phyloP scores from a whole-genome alignment of 2,888 invertebrate species.

The Nymphalis polychloros region DNA sequence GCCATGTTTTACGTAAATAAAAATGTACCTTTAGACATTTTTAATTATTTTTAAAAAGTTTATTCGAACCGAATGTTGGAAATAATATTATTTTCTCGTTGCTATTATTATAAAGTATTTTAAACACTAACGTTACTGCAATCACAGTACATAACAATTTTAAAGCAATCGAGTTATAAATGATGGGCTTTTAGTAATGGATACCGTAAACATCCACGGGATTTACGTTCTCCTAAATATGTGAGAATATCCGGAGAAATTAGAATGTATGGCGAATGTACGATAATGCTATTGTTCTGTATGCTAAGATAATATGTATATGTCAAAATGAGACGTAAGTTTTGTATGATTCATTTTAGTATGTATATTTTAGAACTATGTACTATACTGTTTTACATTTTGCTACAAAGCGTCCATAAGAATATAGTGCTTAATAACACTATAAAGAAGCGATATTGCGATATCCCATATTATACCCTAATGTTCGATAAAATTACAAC shows the following conservation, averaged over 20 bases:
- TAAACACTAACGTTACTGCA: background rate
- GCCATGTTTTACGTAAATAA: background rate
- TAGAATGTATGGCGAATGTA: constrained; percentile 5
- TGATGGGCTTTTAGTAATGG: background rate
- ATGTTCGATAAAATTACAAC: no score
- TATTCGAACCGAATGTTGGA: background rate
- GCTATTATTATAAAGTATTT: background rate
- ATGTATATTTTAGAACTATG: background rate
- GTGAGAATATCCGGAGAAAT: constrained; percentile 16
- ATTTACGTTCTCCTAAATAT: constrained; percentile 19
- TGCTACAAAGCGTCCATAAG: no score
- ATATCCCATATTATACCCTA: no score
- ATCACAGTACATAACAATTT: background rate
- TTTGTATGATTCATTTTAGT: background rate
- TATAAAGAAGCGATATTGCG: no score
- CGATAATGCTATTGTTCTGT: background rate
- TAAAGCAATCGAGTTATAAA: constrained; percentile 2
- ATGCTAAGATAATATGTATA: background rate
- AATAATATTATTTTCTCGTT: background rate
- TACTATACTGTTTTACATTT: background rate
- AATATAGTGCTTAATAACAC: no score
- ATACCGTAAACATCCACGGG: constrained; percentile 13
- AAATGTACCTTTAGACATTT: background rate
- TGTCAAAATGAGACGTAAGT: background rate
- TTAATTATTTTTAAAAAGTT: background rate